phyloP scores from a whole-genome alignment of 2,797 vertebrate species.

The Smutsia gigantea region DNA sequence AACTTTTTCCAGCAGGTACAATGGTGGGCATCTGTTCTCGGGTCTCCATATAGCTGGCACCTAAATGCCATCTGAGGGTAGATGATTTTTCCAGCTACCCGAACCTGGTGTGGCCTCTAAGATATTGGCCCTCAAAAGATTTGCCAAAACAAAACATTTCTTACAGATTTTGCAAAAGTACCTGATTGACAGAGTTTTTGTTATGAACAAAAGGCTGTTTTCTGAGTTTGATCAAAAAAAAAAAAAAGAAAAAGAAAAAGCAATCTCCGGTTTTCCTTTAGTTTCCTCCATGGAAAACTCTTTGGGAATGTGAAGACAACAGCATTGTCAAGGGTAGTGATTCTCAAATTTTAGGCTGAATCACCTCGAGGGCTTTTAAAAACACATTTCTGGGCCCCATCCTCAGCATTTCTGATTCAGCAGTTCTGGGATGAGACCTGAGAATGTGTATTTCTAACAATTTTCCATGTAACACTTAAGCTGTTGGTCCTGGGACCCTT shows the following conservation, averaged over 20 bases:
- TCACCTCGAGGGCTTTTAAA: background rate
- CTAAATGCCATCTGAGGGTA: background rate
- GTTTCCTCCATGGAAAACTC: background rate
- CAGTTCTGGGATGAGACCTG: background rate
- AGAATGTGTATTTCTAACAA: background rate
- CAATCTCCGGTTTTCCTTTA: background rate
- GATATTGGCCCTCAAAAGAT: background rate
- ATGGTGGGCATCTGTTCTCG: background rate
- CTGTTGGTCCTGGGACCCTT: background rate
- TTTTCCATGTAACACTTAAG: background rate
- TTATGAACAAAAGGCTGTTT: background rate
- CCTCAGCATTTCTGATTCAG: background rate
- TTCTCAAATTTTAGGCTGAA: background rate
- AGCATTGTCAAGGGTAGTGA: background rate
- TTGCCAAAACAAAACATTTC: background rate
- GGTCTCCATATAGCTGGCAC: background rate
- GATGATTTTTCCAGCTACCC: background rate
- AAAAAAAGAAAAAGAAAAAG: background rate
- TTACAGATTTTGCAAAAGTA: background rate
- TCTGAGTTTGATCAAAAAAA: background rate
- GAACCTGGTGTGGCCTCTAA: background rate
- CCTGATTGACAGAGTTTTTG: background rate
- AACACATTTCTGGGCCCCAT: background rate
- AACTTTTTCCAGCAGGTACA: background rate
- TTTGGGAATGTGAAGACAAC: background rate